phyloP scores from a whole-genome alignment of 2,113 vertebrate genomes.

The Ovis canadensis region DNA sequence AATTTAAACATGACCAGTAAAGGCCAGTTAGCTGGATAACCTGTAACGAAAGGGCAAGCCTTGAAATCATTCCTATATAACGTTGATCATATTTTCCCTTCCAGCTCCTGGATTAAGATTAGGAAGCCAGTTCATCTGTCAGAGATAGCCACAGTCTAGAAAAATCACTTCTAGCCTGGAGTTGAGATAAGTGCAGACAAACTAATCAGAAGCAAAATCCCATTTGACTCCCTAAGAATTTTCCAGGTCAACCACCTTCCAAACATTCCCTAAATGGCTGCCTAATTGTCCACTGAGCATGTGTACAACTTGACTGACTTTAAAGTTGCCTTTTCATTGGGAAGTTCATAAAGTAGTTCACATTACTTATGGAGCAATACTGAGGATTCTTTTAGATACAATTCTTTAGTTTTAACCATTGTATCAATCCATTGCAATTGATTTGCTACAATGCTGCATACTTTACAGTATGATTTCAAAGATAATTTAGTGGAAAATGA shows the following conservation, averaged over 20 bases:
- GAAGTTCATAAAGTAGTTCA: background rate
- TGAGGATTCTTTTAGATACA: background rate
- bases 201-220: background rate
- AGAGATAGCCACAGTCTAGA: background rate
- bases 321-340: conserved; percentile 24
- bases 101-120: background rate
- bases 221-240: background rate
- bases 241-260: background rate
- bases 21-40: background rate
- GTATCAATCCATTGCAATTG: background rate
- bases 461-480: conserved; percentile 25
- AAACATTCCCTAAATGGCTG: background rate
- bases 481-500: conserved; percentile 24
- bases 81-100: background rate
- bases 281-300: background rate
- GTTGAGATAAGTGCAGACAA: background rate
- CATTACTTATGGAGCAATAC: background rate
- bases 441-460: background rate
- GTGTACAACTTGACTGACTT: background rate
- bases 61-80: background rate
- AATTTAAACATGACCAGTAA: background rate
- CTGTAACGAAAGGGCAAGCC: background rate
- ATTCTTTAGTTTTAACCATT: conserved; percentile 24
- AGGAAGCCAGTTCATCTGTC: background rate
- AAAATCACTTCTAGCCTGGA: background rate